Evolutionary conservation across 1,140 invertebrate species (phyloP).

Genomic region (Camponotus pennsylvanicus): DNA sequence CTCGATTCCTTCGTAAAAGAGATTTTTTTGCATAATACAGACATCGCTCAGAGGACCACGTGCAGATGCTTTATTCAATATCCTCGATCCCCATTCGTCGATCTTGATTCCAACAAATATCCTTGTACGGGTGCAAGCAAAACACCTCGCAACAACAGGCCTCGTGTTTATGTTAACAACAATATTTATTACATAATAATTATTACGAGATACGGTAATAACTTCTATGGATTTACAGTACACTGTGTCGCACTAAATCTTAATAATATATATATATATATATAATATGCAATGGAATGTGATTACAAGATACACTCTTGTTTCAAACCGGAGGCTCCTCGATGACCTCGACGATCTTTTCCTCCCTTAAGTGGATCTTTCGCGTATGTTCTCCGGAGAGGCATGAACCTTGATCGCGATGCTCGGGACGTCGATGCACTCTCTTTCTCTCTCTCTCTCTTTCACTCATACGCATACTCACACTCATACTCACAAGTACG

Average conservation of each 20-base stretch:
- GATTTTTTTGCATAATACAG: conserved; percentile 16
- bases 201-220: conserved; percentile 85
- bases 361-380: conserved; percentile 19
- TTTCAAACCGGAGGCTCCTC: conserved; percentile 66
- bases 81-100: neutral
- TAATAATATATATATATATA: conserved; percentile 69
- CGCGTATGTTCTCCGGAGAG: neutral
- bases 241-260: conserved; percentile 84
- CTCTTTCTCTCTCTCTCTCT: too few species aligned
- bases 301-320: conserved; percentile 84
- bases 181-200: conserved; percentile 87
- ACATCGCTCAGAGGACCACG: neutral
- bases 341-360: conserved; percentile 31
- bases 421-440: conserved; percentile 36
- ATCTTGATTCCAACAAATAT: neutral
- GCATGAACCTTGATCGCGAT: conserved; percentile 31
- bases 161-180: conserved; percentile 83
- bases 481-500: neutral
- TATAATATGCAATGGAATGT: conserved; percentile 83
- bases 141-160: conserved; percentile 12
- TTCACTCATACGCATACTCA: neutral
- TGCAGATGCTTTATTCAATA: conserved; percentile 31
- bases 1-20: neutral
- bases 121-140: neutral
- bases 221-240: conserved; percentile 86